These are phyloP conservation scores for Lasius platythorax DNA, from an alignment of 2,888 invertebrate genomes.

Conservation along the genomic window DNA sequence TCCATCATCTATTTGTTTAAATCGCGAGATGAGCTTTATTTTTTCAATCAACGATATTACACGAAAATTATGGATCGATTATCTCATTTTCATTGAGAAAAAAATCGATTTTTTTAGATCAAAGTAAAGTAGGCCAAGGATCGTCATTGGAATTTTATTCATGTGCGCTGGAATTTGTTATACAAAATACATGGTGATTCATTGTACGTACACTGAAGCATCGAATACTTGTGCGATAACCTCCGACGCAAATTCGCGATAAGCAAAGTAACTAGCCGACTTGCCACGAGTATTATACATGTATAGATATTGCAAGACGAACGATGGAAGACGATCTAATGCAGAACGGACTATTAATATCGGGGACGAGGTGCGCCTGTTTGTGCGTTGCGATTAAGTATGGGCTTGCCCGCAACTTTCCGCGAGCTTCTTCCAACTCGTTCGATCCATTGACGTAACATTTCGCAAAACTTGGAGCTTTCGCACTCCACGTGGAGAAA, in stretches of 20 bases:
- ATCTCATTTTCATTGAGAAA: neutral
- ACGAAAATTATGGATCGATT: neutral
- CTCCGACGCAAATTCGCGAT: constrained; percentile 26
- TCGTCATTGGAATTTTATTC: neutral
- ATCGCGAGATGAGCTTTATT: neutral
- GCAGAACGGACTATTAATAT: constrained; percentile 43
- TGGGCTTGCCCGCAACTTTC: neutral
- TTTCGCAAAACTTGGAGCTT: constrained; percentile 2
- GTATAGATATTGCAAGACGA: neutral
- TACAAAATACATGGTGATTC: constrained; percentile 11
- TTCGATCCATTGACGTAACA: neutral
- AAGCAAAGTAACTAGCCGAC: constrained; percentile 26
- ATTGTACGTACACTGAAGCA: neutral
- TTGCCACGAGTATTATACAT: neutral
- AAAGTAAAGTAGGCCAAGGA: neutral
- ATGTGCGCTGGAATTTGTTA: neutral
- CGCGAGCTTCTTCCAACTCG: neutral
- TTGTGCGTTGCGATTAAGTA: constrained; percentile 9
- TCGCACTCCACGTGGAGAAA: neutral
- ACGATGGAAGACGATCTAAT: constrained; percentile 33
- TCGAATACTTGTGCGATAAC: constrained; percentile 29
- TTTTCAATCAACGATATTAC: neutral
- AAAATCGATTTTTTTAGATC: neutral
- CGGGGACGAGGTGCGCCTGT: constrained; percentile 31
- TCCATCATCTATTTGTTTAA: neutral